A percentile compares a stretch with the other conserved stretches of the same genome.
phyloP scores from a whole-genome alignment of 2,797 vertebrate genomes.

The Danio albolineatus region DNA sequence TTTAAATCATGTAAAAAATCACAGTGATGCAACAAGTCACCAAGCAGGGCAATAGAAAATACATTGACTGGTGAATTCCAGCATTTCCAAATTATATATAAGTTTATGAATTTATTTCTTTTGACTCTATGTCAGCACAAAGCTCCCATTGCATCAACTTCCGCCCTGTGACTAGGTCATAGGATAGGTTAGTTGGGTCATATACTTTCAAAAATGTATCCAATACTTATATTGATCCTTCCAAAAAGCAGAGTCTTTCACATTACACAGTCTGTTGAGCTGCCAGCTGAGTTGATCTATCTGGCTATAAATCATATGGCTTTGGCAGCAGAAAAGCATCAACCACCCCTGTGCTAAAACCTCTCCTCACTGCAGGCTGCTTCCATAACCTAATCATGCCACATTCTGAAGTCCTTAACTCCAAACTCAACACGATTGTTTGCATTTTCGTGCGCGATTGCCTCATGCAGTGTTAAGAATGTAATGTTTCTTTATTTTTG shows the following conservation, averaged over 20 bases:
- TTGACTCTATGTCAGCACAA: neutral
- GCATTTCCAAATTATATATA: neutral
- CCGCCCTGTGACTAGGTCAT: neutral
- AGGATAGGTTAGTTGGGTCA: slow-evolving; percentile 30
- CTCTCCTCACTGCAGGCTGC: slow-evolving; percentile 23
- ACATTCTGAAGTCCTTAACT: slow-evolving; percentile 37
- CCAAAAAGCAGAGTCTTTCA: slow-evolving; percentile 19
- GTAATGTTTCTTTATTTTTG: too few relatives aligned
- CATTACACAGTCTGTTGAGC: slow-evolving; percentile 56
- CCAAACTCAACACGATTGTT: neutral
- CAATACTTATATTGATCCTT: slow-evolving; percentile 32
- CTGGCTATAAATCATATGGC: slow-evolving; percentile 47
- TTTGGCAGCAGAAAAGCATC: slow-evolving; percentile 25
- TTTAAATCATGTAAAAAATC: slow-evolving; percentile 22
- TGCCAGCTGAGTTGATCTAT: slow-evolving; percentile 57
- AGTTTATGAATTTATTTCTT: slow-evolving; percentile 3
- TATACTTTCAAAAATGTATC: slow-evolving; percentile 31
- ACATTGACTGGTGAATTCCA: neutral
- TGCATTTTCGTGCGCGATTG: neutral
- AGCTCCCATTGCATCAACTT: slow-evolving; percentile 15
- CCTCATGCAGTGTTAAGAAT: too few relatives aligned
- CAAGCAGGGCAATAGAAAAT: neutral
- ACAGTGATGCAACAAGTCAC: slow-evolving; percentile 12
- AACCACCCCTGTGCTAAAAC: slow-evolving; percentile 9
- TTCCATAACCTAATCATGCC: slow-evolving; percentile 17